These are phyloP conservation scores for Pedetes capensis DNA, from an alignment of 2,113 vertebrate species.

Conservation along the genomic window DNA sequence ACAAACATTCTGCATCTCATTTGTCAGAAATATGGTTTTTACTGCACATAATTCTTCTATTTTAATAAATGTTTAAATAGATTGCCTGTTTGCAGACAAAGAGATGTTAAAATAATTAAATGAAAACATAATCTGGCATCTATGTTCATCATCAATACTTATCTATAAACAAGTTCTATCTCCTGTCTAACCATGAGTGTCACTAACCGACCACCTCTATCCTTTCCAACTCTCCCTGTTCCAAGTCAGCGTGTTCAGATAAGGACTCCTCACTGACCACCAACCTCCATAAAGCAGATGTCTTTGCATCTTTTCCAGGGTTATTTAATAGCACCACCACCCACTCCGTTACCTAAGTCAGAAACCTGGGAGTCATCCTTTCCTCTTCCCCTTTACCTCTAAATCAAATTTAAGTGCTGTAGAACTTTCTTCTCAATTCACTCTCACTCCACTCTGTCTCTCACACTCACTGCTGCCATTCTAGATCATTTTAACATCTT, in stretches of 20 bases:
- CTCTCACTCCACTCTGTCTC: background rate
- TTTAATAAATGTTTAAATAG: conserved; percentile 34
- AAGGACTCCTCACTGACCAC: background rate
- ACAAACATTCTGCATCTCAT: background rate
- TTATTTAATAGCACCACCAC: background rate
- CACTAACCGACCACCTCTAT: background rate
- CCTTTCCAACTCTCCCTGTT: background rate
- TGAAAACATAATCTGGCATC: background rate
- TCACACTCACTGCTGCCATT: too few species aligned
- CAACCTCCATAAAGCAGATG: background rate
- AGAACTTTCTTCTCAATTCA: background rate
- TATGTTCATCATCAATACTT: background rate
- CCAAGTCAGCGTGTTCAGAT: background rate
- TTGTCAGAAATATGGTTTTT: background rate
- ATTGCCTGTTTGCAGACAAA: background rate
- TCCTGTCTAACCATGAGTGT: background rate
- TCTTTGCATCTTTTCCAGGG: background rate
- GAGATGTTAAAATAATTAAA: background rate
- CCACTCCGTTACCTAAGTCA: background rate
- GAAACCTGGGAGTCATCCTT: background rate
- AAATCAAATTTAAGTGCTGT: background rate
- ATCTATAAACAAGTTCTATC: background rate
- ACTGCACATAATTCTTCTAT: background rate
- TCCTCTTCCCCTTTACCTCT: background rate
- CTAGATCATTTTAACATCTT: background rate